phyloP scores from a whole-genome alignment of 2,888 invertebrate genomes.

The Hemicrepidius hirtus region DNA sequence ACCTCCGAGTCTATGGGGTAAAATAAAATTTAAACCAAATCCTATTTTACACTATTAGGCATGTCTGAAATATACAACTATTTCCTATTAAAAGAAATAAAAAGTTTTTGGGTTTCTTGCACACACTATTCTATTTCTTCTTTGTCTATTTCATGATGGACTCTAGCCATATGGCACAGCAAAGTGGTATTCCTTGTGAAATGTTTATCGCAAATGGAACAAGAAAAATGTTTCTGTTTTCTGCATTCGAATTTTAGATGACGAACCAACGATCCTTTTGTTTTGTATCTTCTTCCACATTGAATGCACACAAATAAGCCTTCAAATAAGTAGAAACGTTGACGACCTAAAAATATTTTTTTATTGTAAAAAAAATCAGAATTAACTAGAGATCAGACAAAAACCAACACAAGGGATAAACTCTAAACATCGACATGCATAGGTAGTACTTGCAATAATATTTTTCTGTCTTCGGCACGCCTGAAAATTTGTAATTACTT shows the following conservation, averaged over 20 bases:
- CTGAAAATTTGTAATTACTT: no score
- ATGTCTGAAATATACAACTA: no score
- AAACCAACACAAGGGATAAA: no score
- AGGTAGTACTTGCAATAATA: no score
- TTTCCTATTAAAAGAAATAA: no score
- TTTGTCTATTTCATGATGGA: slow-evolving; percentile 11
- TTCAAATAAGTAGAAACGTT: slow-evolving; percentile 2
- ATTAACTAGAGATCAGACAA: no score
- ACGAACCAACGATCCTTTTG: slow-evolving; percentile 67
- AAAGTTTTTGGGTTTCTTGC: no score
- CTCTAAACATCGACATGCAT: no score
- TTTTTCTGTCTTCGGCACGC: no score
- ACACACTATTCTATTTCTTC: background rate
- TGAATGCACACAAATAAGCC: slow-evolving; percentile 60
- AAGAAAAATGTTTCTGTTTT: slow-evolving; percentile 38
- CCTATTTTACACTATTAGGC: no score
- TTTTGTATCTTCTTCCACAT: slow-evolving; percentile 66
- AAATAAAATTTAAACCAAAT: no score
- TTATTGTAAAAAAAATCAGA: background rate
- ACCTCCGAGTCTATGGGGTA: no score
- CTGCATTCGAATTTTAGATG: slow-evolving; percentile 75
- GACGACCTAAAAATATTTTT: slow-evolving; percentile 21
- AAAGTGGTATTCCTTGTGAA: slow-evolving; percentile 38
- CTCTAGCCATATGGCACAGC: slow-evolving; percentile 21
- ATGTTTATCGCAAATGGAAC: slow-evolving; percentile 33